Base-by-base conservation (phyloP, 2,888 invertebrate genomes). In the Cephus pulcher region DNA sequence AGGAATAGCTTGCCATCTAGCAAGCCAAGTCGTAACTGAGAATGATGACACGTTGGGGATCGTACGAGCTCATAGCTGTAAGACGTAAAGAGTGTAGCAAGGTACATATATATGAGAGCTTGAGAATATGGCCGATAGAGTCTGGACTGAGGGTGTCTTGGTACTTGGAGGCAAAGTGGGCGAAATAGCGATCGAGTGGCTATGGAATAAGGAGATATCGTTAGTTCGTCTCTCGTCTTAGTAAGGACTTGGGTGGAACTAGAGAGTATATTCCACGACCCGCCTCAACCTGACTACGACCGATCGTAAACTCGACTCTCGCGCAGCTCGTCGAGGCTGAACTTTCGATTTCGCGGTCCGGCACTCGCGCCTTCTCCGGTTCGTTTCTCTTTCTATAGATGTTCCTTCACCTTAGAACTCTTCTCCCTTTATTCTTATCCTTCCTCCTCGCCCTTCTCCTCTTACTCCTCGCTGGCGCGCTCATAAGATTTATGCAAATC, bases 401-500 rank as follows among this genome's bases (percentile, higher is more conserved):
- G 23, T 56, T 56, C 56, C 56, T 56, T 56, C 56, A 9, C 56
- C 9, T 56, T 56, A 56, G 56, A 56, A 56, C 56, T 56, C 56
- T 56, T 56, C 56, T 56, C 56, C 56, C 56, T 56, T 56, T 56
- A 56, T 23, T 56, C 56, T 23, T 56, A 56, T 56, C 23, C 23
- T 40, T 40, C 40, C 37, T 37, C 37, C 6, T 30, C 0, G 30
- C 30, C 30, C 30, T 30, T 30, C 30, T 40, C 23, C 40, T 56
- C 2, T 56, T 23, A 9, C 56, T 56, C 56, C 56, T 9, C 9
- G 56, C 56, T 23, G 23, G 34, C 34, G 35, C 32, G n/a, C 34
- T 37, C 74, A 34, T 84, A 82, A 88, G 89, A 89, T 89, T 89
- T 89, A 89, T 89, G 89, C 85, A 89, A 90, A 89, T 88, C 85